These are phyloP conservation scores for Heteromyza rotundicornis DNA, from an alignment of 2,888 invertebrate genomes.

Conservation along the genomic window DNA sequence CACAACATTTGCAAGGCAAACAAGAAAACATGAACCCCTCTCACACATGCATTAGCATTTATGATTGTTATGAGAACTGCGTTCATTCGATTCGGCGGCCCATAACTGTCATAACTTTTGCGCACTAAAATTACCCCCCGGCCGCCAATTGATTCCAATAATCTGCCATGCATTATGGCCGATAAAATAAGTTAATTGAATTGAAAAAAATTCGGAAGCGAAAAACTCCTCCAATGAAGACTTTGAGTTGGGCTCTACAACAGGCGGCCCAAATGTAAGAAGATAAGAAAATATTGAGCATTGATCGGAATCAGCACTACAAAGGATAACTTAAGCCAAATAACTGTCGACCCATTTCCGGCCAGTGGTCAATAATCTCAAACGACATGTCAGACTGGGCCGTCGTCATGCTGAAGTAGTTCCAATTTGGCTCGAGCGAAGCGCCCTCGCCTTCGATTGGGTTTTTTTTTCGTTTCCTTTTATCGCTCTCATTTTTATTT, in stretches of 20 bases:
- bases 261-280: background rate
- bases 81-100: too few relatives aligned
- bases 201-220: background rate
- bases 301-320: too few relatives aligned
- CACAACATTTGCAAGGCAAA: background rate
- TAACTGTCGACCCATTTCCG: background rate
- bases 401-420: background rate
- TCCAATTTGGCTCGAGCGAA: background rate
- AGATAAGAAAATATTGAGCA: too few relatives aligned
- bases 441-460: too few relatives aligned
- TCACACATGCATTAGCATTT: background rate
- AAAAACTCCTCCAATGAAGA: too few relatives aligned
- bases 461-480: too few relatives aligned
- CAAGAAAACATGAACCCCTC: background rate
- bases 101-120: background rate
- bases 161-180: conserved; percentile 1
- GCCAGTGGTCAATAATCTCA: background rate
- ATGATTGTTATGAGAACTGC: conserved; percentile 3
- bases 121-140: background rate
- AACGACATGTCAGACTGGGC: background rate
- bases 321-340: background rate
- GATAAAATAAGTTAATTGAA: background rate
- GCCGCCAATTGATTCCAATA: background rate
- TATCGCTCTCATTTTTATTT: background rate
- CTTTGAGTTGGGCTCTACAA: background rate